Percentiles rank a stretch among this genome's conserved stretches.
Conservation (phyloP, 2,797 vertebrate species). For the Thamnophis elegans region DNA sequence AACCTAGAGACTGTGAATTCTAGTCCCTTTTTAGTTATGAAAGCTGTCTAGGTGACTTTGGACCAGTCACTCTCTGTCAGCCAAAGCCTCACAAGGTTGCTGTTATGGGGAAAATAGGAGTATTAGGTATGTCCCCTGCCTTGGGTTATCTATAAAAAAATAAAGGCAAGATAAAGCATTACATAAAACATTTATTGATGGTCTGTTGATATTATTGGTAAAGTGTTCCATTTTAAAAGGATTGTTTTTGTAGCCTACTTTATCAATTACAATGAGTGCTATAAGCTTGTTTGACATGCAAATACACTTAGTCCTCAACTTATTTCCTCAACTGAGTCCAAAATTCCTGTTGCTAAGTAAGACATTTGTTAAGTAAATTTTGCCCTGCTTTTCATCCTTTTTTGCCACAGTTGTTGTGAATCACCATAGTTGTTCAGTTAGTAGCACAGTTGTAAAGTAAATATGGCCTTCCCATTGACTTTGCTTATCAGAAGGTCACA, state of each 20-base stretch:
- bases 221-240: conserved; percentile 46
- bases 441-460: neutral
- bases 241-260: conserved; percentile 33
- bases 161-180: conserved; percentile 17
- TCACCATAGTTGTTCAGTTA: neutral
- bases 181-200: conserved; percentile 42
- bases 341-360: neutral
- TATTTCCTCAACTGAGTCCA: neutral
- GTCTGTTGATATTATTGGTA: conserved; percentile 43
- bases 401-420: neutral
- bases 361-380: neutral
- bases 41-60: neutral
- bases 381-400: neutral
- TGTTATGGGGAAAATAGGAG: neutral
- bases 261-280: conserved; percentile 30
- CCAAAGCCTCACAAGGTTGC: neutral
- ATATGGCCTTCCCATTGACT: neutral
- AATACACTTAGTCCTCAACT: neutral
- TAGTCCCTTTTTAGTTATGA: neutral
- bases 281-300: conserved; percentile 40
- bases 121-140: neutral
- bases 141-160: neutral
- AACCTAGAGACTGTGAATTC: neutral
- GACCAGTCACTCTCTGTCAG: neutral
- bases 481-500: neutral